These are phyloP conservation scores for Cartodere bifasciata DNA, from an alignment of 2,888 invertebrate genomes.

Conservation along the genomic window DNA sequence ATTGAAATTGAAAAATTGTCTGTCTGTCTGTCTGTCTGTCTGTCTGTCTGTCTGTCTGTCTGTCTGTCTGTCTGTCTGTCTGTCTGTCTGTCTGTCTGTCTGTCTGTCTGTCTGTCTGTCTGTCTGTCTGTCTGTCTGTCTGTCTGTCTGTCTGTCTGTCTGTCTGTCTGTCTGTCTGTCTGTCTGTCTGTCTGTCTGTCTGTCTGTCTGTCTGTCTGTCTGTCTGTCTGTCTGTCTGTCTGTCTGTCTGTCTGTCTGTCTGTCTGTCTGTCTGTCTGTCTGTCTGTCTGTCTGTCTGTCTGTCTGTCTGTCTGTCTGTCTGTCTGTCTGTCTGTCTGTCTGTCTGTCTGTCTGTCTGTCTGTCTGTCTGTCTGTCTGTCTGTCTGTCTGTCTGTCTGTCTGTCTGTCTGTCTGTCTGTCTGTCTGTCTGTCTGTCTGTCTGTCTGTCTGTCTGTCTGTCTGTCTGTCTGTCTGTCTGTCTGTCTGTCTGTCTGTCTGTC, in stretches of 20 bases:
- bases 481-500: constrained; percentile 1
- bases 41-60: constrained; percentile 5
- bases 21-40: constrained; percentile 5
- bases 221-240: constrained; percentile 1
- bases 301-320: constrained; percentile 1
- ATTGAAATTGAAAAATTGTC: too few species aligned
- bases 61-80: constrained; percentile 5
- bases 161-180: constrained; percentile 1
- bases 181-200: constrained; percentile 1
- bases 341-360: constrained; percentile 1
- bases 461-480: constrained; percentile 1
- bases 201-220: constrained; percentile 1
- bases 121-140: constrained; percentile 1
- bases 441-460: constrained; percentile 1
- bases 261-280: constrained; percentile 1
- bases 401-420: constrained; percentile 1
- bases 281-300: constrained; percentile 1
- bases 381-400: constrained; percentile 1
- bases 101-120: constrained; percentile 3
- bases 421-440: constrained; percentile 1
- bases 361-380: constrained; percentile 1
- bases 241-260: constrained; percentile 1
- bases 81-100: constrained; percentile 4
- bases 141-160: constrained; percentile 1
- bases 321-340: constrained; percentile 1